Evolutionary conservation across 2,888 invertebrate species (phyloP), one percentile per base, ranked within the genome.

Genomic region (Pseudolycoriella hygida): DNA sequence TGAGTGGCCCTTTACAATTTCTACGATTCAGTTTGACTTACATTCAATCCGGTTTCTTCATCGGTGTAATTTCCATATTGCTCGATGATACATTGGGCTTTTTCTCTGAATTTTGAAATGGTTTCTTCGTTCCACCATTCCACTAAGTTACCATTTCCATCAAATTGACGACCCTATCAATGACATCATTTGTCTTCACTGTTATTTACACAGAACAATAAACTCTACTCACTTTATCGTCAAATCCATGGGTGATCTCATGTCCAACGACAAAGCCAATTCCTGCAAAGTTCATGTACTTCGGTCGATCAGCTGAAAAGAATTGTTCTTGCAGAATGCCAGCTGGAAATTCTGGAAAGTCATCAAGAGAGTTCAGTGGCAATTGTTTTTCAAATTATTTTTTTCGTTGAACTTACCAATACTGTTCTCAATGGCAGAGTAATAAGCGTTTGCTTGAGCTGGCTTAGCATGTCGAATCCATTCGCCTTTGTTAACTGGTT

Each of bases 101-200:
- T 84, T 50, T 83, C 74, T 45, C 88, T 68, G 61, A 89, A 94
- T 17, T 79, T 77, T 51, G 77, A 73, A 55, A 88, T 85, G 1
- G 93, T 93, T 50, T 72, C 69, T 44, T 80, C 72, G 51, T 81
- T 79, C 92, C 93, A 94, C 94, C 94, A 94, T 57, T 92, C 87
- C 1, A 83, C 76, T 50, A 93, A 67, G 64, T 93, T 92, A 12
- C 94, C 94, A 50, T 86, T 74, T 52, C 85, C 80, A 64, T 94
- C 90, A 58, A 89, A 94, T 67, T 90, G 88, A 42, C 92, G 77
- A 44, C 93, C 89, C 71, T 76, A 31, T 18, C 11, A 39, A 19
- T 19, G 14, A 42, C 4, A 3, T 39, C 17, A n/a, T 62, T 15
- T 47, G 50, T 17, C 20, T 15, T 41, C 25, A 25, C 25, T 25